Base-by-base conservation (phyloP, 2,888 invertebrate genomes). In the Carpatolechia fugitivella region DNA sequence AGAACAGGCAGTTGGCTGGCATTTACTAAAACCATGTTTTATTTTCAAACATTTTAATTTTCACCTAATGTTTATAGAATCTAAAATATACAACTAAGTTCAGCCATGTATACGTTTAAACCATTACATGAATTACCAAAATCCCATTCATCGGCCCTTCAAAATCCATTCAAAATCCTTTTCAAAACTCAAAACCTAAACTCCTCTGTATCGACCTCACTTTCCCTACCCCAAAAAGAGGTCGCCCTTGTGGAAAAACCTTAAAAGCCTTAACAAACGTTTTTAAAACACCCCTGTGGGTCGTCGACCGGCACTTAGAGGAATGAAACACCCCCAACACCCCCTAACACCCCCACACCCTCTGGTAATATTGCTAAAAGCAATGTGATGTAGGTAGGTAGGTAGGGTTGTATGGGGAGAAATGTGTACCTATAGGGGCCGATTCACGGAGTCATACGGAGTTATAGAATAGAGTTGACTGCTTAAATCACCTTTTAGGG, bases 301-400 rank as follows among this genome's bases (percentile, higher is more conserved):
- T 77, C 78, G 74, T 76, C 74, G 78, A 75, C 78, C 78, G 74
- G 65, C 78, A 74, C 74, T 76, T 70, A 72, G 70, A 65, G 69
- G 69, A 72, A 74, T 69, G 73, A 75, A 31, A 29, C 51, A 69
- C 62, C 60, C 18, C 38, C 33, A 30, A 18, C 35, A 35, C 7
- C 36, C 52, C 46, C 10, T n/a, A 14, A 16, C 33, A 36, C 50
- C 50, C 20, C 35, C 36, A 35, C 62, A 64, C 56, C 71, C 71
- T 71, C 70, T 65, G 61, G 71, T 76, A 81, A 82, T 81, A 76
- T 72, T 66, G 76, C 81, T 83, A 83, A 83, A 83, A 83, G 82
- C 82, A 74, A 81, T 64, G 70, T 66, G 44, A 71, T 75, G 18
- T 52, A 52, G 40, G 7, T 41, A 41, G 52, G n/a, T 3, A 35